These are phyloP conservation scores for Aeoliscus strigatus DNA, from an alignment of 2,797 vertebrate genomes.

Conservation along the genomic window DNA sequence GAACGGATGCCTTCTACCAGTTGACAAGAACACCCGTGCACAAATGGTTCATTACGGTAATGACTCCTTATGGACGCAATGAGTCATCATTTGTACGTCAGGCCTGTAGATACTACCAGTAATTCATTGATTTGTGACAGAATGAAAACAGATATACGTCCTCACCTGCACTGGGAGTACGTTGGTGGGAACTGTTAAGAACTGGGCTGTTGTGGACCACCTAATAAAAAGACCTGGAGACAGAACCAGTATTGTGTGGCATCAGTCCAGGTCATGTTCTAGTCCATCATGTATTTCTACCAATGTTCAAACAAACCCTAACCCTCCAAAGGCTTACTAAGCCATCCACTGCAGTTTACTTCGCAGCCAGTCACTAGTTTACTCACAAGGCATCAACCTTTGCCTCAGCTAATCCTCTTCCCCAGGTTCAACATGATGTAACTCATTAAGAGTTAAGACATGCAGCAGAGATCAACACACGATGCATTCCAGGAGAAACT, in stretches of 20 bases:
- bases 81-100: not conserved
- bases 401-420: constrained; percentile 53
- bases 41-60: too few relatives aligned
- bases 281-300: too few relatives aligned
- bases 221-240: constrained; percentile 49
- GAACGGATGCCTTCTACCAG: too few relatives aligned
- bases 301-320: too few relatives aligned
- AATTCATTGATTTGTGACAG: not conserved
- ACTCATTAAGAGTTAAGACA: constrained; percentile 21
- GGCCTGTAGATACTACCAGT: not conserved
- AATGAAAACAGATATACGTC: not conserved
- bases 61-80: too few relatives aligned
- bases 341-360: constrained; percentile 21
- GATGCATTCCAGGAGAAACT: constrained; percentile 4
- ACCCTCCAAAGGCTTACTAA: constrained; percentile 6
- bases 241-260: constrained; percentile 11
- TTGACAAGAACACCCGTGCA: too few relatives aligned
- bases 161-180: constrained; percentile 47
- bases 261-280: not conserved
- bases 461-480: constrained; percentile 10
- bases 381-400: constrained; percentile 48
- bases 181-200: constrained; percentile 39
- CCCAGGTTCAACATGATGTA: constrained; percentile 27
- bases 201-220: constrained; percentile 33
- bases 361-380: constrained; percentile 17